phyloP scores from a whole-genome alignment of 35 echinoderm and acorn worm species.

The Apostichopus californicus region DNA sequence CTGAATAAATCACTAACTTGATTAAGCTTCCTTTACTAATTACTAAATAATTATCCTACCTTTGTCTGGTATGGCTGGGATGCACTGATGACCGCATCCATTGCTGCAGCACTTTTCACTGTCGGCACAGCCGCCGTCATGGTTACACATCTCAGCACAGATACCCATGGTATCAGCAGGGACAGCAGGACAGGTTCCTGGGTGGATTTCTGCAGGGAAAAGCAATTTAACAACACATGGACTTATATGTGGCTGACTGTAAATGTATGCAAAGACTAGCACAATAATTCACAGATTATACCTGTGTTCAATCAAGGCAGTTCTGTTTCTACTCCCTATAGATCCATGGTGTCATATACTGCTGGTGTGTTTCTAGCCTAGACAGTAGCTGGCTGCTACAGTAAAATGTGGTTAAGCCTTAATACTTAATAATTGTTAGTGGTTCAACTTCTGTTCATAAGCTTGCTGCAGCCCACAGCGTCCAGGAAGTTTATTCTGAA shows the following conservation, averaged over 20 bases:
- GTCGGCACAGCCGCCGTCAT: constrained; percentile 41
- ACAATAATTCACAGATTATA: neutral
- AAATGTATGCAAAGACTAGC: too few relatives aligned
- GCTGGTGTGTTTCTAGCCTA: neutral
- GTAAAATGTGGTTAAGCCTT: too few relatives aligned
- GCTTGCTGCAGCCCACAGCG: too few relatives aligned
- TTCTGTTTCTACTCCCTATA: neutral
- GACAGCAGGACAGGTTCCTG: constrained; percentile 32
- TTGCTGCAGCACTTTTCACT: constrained; percentile 71
- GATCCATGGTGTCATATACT: neutral
- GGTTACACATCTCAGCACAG: constrained; percentile 52
- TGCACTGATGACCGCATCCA: constrained; percentile 69
- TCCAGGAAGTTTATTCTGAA: too few relatives aligned
- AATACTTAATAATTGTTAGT: too few relatives aligned
- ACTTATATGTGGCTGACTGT: neutral
- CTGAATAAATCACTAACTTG: too few relatives aligned
- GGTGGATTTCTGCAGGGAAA: constrained; percentile 18
- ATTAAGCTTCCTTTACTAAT: too few relatives aligned
- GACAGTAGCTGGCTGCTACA: too few relatives aligned
- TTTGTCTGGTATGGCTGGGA: constrained; percentile 44
- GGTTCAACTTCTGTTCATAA: too few relatives aligned
- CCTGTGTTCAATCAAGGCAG: neutral
- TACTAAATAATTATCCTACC: neutral
- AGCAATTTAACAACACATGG: neutral
- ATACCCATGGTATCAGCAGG: constrained; percentile 30